Conservation (phyloP, 2,113 vertebrate species). For the Capreolus pygargus region DNA sequence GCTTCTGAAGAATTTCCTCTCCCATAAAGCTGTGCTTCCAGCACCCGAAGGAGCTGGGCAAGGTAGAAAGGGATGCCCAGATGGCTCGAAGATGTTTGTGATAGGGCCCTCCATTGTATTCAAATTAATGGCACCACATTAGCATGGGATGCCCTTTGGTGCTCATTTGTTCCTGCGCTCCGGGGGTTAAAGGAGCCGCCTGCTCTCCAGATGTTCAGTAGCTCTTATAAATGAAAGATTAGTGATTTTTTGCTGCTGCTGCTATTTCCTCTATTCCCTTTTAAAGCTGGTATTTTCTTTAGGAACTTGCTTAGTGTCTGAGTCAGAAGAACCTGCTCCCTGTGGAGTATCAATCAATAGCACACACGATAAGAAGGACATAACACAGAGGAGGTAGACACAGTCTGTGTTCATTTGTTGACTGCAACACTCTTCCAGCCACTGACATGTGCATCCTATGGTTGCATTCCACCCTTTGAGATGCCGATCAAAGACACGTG, state of each 20-base stretch:
- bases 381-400: constrained; percentile 71
- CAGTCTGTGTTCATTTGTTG: constrained; percentile 80
- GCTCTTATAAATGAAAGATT: constrained; percentile 85
- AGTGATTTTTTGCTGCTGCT: constrained; percentile 81
- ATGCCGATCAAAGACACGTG: constrained; percentile 58
- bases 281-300: constrained; percentile 84
- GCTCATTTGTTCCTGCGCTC: constrained; percentile 83
- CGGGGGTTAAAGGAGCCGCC: constrained; percentile 80
- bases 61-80: constrained; percentile 74
- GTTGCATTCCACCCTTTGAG: constrained; percentile 70
- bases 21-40: not conserved
- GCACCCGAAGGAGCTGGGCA: constrained; percentile 19
- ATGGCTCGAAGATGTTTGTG: constrained; percentile 76
- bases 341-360: constrained; percentile 85
- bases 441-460: constrained; percentile 60
- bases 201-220: constrained; percentile 84
- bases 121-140: constrained; percentile 82
- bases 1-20: constrained; percentile 67
- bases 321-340: constrained; percentile 84
- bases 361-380: constrained; percentile 76
- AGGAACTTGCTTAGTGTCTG: constrained; percentile 82
- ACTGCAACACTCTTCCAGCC: constrained; percentile 65
- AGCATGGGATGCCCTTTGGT: constrained; percentile 83
- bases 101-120: constrained; percentile 77
- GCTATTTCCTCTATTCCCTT: constrained; percentile 79